Percentiles rank a stretch among this genome's conserved stretches.
Conservation (phyloP, 2,888 invertebrate species). For the Clusia tigrina region DNA sequence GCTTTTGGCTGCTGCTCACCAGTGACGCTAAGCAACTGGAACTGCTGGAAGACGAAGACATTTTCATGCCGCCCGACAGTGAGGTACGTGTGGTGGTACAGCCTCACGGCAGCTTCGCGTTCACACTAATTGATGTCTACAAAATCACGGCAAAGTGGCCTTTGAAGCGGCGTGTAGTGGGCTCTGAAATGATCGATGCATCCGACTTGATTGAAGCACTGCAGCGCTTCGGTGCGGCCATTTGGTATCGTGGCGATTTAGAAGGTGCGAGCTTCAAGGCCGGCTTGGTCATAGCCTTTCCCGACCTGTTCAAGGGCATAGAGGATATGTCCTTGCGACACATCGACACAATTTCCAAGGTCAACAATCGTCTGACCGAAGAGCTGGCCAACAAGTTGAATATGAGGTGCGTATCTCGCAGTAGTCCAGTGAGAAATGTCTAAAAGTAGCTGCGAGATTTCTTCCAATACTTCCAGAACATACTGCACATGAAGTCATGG, state of each 20-base stretch:
- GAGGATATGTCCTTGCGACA: conserved; percentile 60
- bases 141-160: conserved; percentile 51
- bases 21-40: conserved; percentile 30
- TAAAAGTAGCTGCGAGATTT: too few species aligned
- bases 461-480: neutral
- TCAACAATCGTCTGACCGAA: conserved; percentile 60
- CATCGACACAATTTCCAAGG: conserved; percentile 65
- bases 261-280: conserved; percentile 58
- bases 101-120: conserved; percentile 15
- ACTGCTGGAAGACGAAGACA: conserved; percentile 44
- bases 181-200: conserved; percentile 31
- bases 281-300: conserved; percentile 60
- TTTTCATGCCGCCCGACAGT: conserved; percentile 57
- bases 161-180: conserved; percentile 41
- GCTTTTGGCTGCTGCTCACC: conserved; percentile 55
- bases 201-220: conserved; percentile 42
- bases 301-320: conserved; percentile 60
- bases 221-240: conserved; percentile 50
- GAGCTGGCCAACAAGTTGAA: conserved; percentile 63
- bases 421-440: too few species aligned
- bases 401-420: conserved; percentile 60
- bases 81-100: conserved; percentile 50
- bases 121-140: conserved; percentile 53
- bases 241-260: conserved; percentile 54
- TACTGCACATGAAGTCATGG: too few species aligned